Evolutionary conservation across 2,888 invertebrate species (phyloP).

Genomic region (Lasioglossum calceatum): DNA sequence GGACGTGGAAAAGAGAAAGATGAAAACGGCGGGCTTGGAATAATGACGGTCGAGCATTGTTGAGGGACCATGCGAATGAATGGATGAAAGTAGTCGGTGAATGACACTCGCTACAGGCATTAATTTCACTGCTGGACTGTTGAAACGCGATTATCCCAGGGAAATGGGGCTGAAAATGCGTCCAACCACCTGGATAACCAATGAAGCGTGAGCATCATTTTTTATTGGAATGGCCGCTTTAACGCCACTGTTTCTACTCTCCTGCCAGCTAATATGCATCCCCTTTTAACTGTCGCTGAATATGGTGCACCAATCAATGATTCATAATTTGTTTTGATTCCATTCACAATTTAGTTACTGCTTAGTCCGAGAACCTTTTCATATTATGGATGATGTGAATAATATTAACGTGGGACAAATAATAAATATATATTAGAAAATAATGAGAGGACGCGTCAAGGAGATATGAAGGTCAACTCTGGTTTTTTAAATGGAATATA

Average conservation of each 20-base stretch:
- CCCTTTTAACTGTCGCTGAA: neutral
- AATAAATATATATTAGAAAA: too few species aligned
- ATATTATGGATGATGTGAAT: too few species aligned
- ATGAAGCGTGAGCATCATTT: neutral
- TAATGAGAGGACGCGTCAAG: too few species aligned
- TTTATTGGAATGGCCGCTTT: neutral
- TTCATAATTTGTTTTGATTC: neutral
- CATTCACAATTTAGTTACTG: too few species aligned
- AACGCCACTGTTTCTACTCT: neutral
- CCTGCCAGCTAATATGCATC: neutral
- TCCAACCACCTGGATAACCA: neutral
- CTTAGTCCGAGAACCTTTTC: too few species aligned
- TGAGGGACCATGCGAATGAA: neutral
- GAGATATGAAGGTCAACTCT: too few species aligned
- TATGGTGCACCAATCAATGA: neutral
- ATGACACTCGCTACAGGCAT: slow-evolving; percentile 2
- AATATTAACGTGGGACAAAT: too few species aligned
- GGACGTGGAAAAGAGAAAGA: neutral
- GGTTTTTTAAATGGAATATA: too few species aligned
- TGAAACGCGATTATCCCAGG: neutral
- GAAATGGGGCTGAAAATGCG: neutral
- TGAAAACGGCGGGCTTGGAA: neutral
- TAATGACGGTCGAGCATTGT: slow-evolving; percentile 30
- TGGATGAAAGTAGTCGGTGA: neutral
- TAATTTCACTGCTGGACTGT: neutral